Conservation (phyloP, 2,888 invertebrate species). For the Muschampia plurimacula region DNA sequence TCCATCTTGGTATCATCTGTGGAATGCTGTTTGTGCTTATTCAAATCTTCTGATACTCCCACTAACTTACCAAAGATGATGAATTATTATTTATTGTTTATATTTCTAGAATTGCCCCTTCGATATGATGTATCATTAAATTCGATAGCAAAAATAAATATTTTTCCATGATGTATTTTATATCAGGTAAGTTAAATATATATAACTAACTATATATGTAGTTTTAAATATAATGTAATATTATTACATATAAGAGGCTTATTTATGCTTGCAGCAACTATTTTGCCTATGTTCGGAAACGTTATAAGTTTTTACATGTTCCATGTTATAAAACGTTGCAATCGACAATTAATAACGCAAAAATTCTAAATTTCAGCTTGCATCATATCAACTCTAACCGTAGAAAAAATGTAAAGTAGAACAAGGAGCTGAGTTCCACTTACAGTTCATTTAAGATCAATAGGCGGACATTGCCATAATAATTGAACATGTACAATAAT, state of each 20-base stretch:
- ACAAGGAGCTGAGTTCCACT: conserved; percentile 67
- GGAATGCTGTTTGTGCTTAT: conserved; percentile 10
- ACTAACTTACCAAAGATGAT: neutral
- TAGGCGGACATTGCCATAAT: conserved; percentile 56
- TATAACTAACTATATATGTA: too few relatives aligned
- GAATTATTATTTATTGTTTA: neutral
- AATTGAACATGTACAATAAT: conserved; percentile 64
- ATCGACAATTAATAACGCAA: too few relatives aligned
- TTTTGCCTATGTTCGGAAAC: too few relatives aligned
- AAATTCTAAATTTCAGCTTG: neutral
- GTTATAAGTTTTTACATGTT: neutral
- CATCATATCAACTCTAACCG: too few relatives aligned
- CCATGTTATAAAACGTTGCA: neutral
- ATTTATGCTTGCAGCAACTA: too few relatives aligned
- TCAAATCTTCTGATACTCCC: conserved; percentile 1
- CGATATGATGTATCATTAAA: too few relatives aligned
- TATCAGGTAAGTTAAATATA: too few relatives aligned
- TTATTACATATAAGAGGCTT: too few relatives aligned
- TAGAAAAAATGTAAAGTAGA: conserved; percentile 55
- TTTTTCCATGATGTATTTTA: too few relatives aligned
- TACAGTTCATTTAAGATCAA: conserved; percentile 70
- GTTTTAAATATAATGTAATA: too few relatives aligned
- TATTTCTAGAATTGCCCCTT: too few relatives aligned
- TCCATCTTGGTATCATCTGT: neutral
- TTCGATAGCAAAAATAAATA: too few relatives aligned